Conservation (phyloP, 2,113 vertebrate genomes). For the Melanerpes formicivorus region DNA sequence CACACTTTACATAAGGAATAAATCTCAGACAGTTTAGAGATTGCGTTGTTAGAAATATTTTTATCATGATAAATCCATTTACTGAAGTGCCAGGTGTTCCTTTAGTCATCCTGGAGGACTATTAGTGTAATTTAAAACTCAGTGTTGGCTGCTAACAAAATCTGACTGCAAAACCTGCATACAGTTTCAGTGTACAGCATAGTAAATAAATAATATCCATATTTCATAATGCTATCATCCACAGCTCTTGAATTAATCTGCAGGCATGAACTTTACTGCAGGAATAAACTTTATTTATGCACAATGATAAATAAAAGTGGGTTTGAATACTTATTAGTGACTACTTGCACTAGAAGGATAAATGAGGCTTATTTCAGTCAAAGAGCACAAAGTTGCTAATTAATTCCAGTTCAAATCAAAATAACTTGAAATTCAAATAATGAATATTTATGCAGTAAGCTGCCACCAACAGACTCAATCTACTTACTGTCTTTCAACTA, state of each 20-base stretch:
- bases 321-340: constrained; percentile 25
- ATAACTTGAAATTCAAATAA: constrained; percentile 27
- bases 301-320: neutral
- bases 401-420: constrained; percentile 57
- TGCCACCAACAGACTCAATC: constrained; percentile 19
- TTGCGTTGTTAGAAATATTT: neutral
- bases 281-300: constrained; percentile 15
- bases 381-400: constrained; percentile 41
- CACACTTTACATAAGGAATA: neutral
- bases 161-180: neutral
- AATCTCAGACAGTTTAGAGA: neutral
- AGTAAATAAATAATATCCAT: neutral
- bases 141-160: neutral
- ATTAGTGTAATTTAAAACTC: neutral
- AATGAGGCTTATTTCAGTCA: constrained; percentile 43
- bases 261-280: neutral
- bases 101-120: neutral
- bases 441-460: constrained; percentile 11
- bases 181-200: neutral
- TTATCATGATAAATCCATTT: constrained; percentile 32
- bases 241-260: neutral
- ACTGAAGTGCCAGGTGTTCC: constrained; percentile 43
- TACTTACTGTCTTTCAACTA: constrained; percentile 22
- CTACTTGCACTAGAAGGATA: neutral
- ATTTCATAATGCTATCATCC: neutral